Evolutionary conservation across 2,888 invertebrate species (phyloP), one percentile per base, ranked within the genome.

Genomic region (Sepiola atlantica): DNA sequence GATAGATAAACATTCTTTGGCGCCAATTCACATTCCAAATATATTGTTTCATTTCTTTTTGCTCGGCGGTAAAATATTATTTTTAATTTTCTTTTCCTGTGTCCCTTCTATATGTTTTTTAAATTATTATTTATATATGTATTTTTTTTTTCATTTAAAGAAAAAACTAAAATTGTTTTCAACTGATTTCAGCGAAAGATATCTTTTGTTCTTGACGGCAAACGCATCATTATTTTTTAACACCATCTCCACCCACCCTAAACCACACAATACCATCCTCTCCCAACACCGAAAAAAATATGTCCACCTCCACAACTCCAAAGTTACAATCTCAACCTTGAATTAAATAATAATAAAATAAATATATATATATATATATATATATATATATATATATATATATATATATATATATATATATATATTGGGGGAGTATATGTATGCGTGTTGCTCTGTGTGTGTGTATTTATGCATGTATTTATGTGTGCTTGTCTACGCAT

Each of bases 11-110:
- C n/a, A 77, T 77, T 77, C 77, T 77, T 77, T 77, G 77, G 77
- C 77, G 77, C 77, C 77, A 77, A 77, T 77, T 77, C 77, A 77
- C 77, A 77, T 77, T 77, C 77, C 77, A 77, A 77, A 77, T 77
- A 77, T 77, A 77, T 77, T 77, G 77, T 77, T 77, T 77, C 77
- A 77, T 77, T 77, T 77, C 45, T 45, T 45, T 61, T 77, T 77
- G n/a, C n/a, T n/a, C n/a, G 12, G 16, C 2, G 10, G n/a, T 45
- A 77, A 18, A 77, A 77, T n/a, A 77, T n/a, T n/a, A 32, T 77
- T 77, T 77, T 77, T 77, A 77, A 77, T 77, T n/a, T 77, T n/a
- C n/a, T 77, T 77, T 32, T 77, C 77, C 77, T 12, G n/a, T 77
- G n/a, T 77, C 77, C n/a, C 32, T 0, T 16, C 24, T 28, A 77